Base-by-base conservation (phyloP, 1,140 invertebrate genomes). In the Leptinotarsa lineolata region DNA sequence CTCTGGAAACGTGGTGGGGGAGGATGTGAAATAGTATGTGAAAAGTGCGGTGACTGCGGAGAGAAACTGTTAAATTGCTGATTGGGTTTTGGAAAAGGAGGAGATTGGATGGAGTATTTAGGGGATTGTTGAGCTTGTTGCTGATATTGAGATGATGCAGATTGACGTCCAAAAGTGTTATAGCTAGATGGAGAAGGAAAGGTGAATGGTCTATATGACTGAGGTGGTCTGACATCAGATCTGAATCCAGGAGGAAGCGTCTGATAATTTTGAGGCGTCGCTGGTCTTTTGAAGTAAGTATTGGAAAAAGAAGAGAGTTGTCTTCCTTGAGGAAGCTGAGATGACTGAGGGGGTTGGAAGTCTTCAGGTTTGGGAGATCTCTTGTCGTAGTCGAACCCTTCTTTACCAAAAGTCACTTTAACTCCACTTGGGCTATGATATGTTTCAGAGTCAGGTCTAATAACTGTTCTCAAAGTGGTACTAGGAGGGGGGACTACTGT, bases 391-490 rank as follows among this genome's bases (percentile, higher is more conserved):
- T 86, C 84, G 65, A 89, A 86, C 65, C 86, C 83, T 76, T 91
- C 89, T 58, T 89, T 90, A 12, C 91, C 92, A 76, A 94, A 93
- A 30, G 92, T 92, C 6, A 93, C 89, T 77, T 91, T 91, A 13
- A 93, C 90, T 30, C 91, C 91, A 72, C 90, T 91, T 72, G 91
- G 89, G 71, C 89, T 91, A 78, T 94, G 92, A 78, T 92, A 94
- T 22, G 90, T 86, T 82, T 95, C 93, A 5, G 93, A 94, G 76
- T 95, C 93, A 0, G 93, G 93, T 77, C 91, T 90, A 64, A 95
- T 95, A 30, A 95, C 92, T 1, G 94, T 91, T 81, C 93, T 87
- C 46, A 94, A 83, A 3, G 93, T 95, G 13, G 94, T 95, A 13
- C 91, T 90, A 72, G 86, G 87, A 0, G 90, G 88, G 1, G 89